Base-by-base conservation (phyloP, 2,797 vertebrate genomes). In the Hyperoplus immaculatus region DNA sequence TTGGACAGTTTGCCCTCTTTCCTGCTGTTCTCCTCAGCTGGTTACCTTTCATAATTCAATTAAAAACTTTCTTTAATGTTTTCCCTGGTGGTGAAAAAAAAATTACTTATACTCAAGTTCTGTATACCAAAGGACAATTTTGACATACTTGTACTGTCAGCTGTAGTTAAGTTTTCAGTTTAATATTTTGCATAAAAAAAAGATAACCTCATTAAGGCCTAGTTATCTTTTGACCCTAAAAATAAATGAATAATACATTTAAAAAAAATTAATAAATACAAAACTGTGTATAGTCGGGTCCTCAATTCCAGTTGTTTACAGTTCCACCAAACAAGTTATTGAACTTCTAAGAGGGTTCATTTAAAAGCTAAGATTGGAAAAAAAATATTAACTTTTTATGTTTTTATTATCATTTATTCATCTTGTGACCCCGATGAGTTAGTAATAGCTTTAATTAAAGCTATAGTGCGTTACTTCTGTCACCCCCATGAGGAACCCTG, bases 1-100 rank as follows among this genome's bases (percentile, higher is more conserved):
- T 65, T 45, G 58, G 49, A 70, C 12, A 49, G 64, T 66, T 62
- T 61, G 21, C 41, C 41, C 29, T 29, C 29, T 29, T 46, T 49
- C 65, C 54, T 56, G 13, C 9, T 39, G 29, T 53, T 70, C 47
- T 21, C 49, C 66, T 70, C 59, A 36, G 36, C 54, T 71, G 69
- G 67, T 69, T 59, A 60, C 29, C 18, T 79, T 69, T 75, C 69
- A 58, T 75, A 4, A 76, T 13, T 11, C n/a, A 69, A 39, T 1
- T 0, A 45, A 47, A n/a, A 57, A 29, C 39, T 53, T 15, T 15
- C 8, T 47, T 57, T 29, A 38, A 5, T 21, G 29, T 57, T 8
- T 38, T 50, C 39, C 54, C 8, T 15, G 58, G 6, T 21, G 11
- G 10, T 58, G 16, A 7, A 65, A 54, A 56, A 1, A 8, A 38